A percentile compares a stretch with the other conserved stretches of the same genome.
These are phyloP conservation scores for Saguinus oedipus DNA, from an alignment of 2,797 vertebrate genomes.

Conservation along the genomic window DNA sequence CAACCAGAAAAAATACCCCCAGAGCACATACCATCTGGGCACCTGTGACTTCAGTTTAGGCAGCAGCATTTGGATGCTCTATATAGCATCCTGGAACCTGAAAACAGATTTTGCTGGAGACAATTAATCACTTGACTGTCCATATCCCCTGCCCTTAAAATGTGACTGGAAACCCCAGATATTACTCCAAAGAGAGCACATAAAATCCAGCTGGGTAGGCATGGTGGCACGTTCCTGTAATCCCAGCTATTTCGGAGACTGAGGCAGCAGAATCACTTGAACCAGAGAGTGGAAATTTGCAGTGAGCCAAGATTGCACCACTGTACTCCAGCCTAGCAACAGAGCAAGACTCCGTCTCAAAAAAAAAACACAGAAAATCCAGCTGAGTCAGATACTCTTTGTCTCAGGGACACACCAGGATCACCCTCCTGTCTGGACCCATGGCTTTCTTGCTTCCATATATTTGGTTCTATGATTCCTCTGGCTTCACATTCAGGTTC, in stretches of 20 bases:
- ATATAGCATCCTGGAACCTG: neutral
- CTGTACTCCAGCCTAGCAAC: neutral
- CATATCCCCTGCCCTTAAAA: neutral
- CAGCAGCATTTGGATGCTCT: neutral
- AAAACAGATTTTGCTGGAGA: neutral
- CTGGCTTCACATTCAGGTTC: neutral
- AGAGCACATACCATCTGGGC: neutral
- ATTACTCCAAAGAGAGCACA: neutral
- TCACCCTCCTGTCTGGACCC: neutral
- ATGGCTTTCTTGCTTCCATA: neutral
- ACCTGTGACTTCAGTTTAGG: neutral
- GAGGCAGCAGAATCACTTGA: neutral
- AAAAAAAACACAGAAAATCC: neutral
- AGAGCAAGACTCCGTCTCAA: neutral
- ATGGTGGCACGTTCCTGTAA: neutral
- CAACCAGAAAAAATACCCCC: neutral
- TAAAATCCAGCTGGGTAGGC: neutral
- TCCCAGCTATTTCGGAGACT: neutral
- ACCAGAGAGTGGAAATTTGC: neutral
- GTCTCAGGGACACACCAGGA: neutral
- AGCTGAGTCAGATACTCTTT: neutral
- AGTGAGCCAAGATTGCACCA: neutral
- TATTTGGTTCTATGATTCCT: neutral
- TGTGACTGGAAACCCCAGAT: neutral
- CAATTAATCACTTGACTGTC: neutral